Conservation (phyloP, 2,113 vertebrate genomes). For the Nesospiza acunhae region DNA sequence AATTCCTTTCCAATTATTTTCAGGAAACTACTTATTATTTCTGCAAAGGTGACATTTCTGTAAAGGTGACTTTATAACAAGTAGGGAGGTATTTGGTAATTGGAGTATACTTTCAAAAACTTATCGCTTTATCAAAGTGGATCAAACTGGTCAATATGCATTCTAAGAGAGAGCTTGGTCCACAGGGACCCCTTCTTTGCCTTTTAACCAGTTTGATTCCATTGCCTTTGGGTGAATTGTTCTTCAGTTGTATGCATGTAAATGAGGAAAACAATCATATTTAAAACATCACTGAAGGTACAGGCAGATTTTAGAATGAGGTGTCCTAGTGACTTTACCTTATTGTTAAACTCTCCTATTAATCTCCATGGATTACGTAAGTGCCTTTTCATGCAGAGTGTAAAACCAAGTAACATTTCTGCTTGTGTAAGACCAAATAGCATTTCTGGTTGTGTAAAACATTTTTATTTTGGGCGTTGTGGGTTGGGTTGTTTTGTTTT, state of each 20-base stretch:
- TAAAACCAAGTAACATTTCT: slow-evolving; percentile 35
- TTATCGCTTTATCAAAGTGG: not conserved
- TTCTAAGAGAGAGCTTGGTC: not conserved
- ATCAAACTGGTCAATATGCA: not conserved
- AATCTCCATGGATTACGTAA: slow-evolving; percentile 33
- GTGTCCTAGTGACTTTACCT: slow-evolving; percentile 10
- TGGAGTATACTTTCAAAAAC: not conserved
- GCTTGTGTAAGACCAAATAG: slow-evolving; percentile 32
- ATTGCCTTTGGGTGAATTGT: not conserved
- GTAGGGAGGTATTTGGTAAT: not conserved
- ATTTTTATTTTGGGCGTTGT: not conserved
- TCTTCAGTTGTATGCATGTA: not conserved
- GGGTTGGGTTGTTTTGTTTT: not conserved
- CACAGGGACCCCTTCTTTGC: not conserved
- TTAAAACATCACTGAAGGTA: slow-evolving; percentile 26
- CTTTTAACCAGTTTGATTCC: not conserved
- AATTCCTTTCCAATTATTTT: not conserved
- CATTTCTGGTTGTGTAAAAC: slow-evolving; percentile 31
- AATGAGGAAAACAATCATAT: slow-evolving; percentile 2
- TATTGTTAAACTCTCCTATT: slow-evolving; percentile 45
- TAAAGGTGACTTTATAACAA: slow-evolving; percentile 4
- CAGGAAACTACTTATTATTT: not conserved
- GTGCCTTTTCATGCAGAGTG: slow-evolving; percentile 25
- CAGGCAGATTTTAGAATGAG: slow-evolving; percentile 30
- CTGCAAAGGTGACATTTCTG: not conserved